phyloP scores from a whole-genome alignment of 35 echinoderm and acorn worm species.

The Lytechinus pictus region DNA sequence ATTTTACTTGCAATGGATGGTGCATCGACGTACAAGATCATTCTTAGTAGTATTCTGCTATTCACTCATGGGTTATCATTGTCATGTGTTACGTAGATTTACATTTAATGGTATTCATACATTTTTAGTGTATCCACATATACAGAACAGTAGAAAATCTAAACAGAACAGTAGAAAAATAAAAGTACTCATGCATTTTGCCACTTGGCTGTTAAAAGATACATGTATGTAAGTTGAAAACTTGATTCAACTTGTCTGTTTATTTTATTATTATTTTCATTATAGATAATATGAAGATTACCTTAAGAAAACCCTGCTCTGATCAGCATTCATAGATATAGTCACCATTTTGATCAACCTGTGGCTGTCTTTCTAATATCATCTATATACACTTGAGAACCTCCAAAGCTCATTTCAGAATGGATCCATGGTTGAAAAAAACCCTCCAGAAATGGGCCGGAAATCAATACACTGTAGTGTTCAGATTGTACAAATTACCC shows the following conservation, averaged over 20 bases:
- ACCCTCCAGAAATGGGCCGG: not conserved
- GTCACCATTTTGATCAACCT: not conserved
- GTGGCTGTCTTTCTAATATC: not conserved
- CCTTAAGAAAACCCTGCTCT: not conserved
- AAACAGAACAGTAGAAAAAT: no score
- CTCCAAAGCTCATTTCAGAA: not conserved
- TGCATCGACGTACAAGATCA: not conserved
- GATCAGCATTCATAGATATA: not conserved
- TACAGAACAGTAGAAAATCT: no score
- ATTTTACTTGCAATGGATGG: not conserved
- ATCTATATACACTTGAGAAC: not conserved
- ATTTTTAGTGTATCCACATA: no score
- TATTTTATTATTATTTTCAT: no score
- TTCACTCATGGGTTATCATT: not conserved
- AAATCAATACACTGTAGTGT: not conserved
- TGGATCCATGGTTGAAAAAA: not conserved
- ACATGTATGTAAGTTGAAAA: no score
- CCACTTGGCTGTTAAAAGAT: no score
- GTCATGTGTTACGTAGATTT: no score
- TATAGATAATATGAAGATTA: no score
- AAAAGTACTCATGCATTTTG: no score
- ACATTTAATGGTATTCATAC: no score
- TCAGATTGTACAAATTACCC: not conserved
- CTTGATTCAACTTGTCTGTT: no score
- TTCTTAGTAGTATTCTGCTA: not conserved